These are phyloP conservation scores for Ailurus styani DNA, from an alignment of 2,113 vertebrate species.

Conservation along the genomic window DNA sequence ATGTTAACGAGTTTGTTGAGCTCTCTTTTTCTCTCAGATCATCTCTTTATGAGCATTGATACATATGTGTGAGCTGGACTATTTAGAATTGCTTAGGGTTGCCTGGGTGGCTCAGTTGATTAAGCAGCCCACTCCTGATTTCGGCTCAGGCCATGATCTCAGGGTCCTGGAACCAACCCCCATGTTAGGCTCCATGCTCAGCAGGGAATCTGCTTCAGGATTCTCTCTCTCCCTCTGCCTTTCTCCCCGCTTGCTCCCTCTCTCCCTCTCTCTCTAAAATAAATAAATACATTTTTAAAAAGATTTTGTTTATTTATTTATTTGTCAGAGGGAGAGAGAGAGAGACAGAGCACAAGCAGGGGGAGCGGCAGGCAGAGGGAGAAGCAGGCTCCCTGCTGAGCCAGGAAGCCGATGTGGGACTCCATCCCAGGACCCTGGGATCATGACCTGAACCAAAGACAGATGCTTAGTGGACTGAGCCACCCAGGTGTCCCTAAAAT, in stretches of 20 bases:
- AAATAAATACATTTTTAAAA: background rate
- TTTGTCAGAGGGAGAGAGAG: too few species aligned
- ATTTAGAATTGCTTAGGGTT: background rate
- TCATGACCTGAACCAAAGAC: too few species aligned
- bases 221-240: background rate
- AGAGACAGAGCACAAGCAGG: too few species aligned
- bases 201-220: background rate
- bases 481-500: too few species aligned
- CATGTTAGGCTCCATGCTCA: background rate
- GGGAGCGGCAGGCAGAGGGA: too few species aligned
- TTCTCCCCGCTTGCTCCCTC: background rate
- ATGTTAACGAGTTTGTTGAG: background rate
- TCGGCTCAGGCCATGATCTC: background rate
- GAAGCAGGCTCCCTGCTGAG: too few species aligned
- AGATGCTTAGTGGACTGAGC: too few species aligned
- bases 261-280: background rate
- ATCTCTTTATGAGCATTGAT: background rate
- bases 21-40: background rate
- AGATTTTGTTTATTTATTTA: too few species aligned
- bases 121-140: background rate
- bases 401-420: too few species aligned
- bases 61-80: background rate
- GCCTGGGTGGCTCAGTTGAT: background rate
- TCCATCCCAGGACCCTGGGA: too few species aligned
- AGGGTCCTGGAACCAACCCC: background rate